These are phyloP conservation scores for Decapterus maruadsi DNA, from an alignment of 2,797 vertebrate genomes.

Conservation along the genomic window DNA sequence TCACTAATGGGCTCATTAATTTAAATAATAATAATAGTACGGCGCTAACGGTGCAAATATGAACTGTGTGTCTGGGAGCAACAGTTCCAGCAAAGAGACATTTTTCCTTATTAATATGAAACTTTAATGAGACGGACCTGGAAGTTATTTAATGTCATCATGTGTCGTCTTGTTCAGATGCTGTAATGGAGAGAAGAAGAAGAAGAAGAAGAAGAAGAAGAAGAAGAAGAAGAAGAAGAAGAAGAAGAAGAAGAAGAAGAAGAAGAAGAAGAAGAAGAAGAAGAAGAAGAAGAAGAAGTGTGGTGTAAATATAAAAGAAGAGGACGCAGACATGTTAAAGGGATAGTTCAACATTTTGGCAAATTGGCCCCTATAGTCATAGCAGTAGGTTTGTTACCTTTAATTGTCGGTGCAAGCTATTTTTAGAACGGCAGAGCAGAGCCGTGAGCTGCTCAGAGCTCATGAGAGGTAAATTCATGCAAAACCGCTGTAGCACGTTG, in stretches of 20 bases:
- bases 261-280: neutral
- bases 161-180: neutral
- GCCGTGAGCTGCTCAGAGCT: too few species aligned
- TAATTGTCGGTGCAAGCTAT: too few species aligned
- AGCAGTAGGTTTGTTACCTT: too few species aligned
- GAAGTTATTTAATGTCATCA: neutral
- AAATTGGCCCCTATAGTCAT: too few species aligned
- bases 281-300: too few species aligned
- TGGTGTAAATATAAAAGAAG: too few species aligned
- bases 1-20: slow-evolving; percentile 46
- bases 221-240: too few species aligned
- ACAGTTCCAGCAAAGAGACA: neutral
- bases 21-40: slow-evolving; percentile 31
- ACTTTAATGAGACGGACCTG: neutral
- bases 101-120: slow-evolving; percentile 7
- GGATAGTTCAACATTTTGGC: too few species aligned
- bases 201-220: too few species aligned
- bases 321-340: neutral
- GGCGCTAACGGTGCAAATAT: neutral
- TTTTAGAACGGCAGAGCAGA: too few species aligned
- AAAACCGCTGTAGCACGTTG: too few species aligned
- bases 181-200: neutral
- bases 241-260: neutral
- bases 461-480: too few species aligned
- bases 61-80: slow-evolving; percentile 35